Conservation (phyloP, 2,888 invertebrate species). For the Mesopsocus fuscifrons region DNA sequence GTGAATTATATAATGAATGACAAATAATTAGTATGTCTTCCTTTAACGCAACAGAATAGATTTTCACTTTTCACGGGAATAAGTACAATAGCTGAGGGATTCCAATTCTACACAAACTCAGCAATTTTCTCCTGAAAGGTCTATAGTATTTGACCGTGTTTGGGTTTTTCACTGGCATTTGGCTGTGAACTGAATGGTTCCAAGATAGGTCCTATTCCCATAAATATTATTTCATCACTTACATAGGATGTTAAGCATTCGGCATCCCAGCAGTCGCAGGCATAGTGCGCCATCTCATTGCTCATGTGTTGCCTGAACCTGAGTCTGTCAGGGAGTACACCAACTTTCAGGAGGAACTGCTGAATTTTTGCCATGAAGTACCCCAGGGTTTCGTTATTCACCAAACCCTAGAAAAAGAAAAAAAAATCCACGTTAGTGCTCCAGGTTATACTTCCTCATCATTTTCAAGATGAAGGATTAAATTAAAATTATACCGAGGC, state of each 20-base stretch:
- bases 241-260: slow-evolving; percentile 91
- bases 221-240: too few relatives aligned
- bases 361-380: slow-evolving; percentile 96
- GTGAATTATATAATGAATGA: slow-evolving; percentile 12
- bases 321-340: slow-evolving; percentile 66
- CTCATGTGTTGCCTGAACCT: slow-evolving; percentile 97
- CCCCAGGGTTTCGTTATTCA: slow-evolving; percentile 92
- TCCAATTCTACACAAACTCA: too few relatives aligned
- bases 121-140: too few relatives aligned
- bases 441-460: background rate
- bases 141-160: too few relatives aligned
- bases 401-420: slow-evolving; percentile 38
- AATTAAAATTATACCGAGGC: slow-evolving; percentile 30
- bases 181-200: too few relatives aligned
- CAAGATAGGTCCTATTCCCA: too few relatives aligned
- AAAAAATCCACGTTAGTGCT: too few relatives aligned
- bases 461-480: background rate
- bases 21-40: slow-evolving; percentile 11
- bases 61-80: too few relatives aligned
- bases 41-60: background rate
- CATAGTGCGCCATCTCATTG: slow-evolving; percentile 99
- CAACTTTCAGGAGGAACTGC: slow-evolving; percentile 67
- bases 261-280: slow-evolving; percentile 99
- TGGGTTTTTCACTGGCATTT: too few relatives aligned
- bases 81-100: too few relatives aligned